phyloP scores from a whole-genome alignment of 2,888 invertebrate genomes.

The Arge pagana region DNA sequence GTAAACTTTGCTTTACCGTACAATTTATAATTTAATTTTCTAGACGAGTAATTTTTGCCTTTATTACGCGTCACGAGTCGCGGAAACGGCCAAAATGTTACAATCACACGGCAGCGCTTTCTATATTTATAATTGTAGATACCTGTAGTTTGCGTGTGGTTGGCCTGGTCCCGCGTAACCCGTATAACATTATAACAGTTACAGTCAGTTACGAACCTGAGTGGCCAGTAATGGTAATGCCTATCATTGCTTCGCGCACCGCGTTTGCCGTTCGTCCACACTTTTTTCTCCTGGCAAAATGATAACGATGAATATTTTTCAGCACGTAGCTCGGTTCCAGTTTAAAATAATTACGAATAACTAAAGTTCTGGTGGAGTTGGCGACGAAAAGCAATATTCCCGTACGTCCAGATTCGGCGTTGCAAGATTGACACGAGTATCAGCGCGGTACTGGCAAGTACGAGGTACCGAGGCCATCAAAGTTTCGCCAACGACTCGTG shows the following conservation, averaged over 20 bases:
- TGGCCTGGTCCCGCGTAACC: too few relatives aligned
- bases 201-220: slow-evolving; percentile 42
- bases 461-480: too few relatives aligned
- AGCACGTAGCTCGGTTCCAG: slow-evolving; percentile 3
- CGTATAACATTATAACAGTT: too few relatives aligned
- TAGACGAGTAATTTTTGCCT: slow-evolving; percentile 48
- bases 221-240: slow-evolving; percentile 48
- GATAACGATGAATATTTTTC: slow-evolving; percentile 20
- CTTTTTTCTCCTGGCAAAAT: slow-evolving; percentile 14
- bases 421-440: too few relatives aligned
- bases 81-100: slow-evolving; percentile 39
- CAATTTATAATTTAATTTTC: slow-evolving; percentile 50
- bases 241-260: slow-evolving; percentile 48
- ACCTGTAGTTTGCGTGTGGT: neutral
- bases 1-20: slow-evolving; percentile 20
- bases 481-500: too few relatives aligned
- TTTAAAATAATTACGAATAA: too few relatives aligned
- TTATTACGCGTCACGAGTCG: slow-evolving; percentile 31
- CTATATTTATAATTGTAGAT: neutral
- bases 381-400: too few relatives aligned
- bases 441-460: too few relatives aligned
- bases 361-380: too few relatives aligned
- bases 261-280: slow-evolving; percentile 16
- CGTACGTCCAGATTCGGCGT: too few relatives aligned
- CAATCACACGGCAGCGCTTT: slow-evolving; percentile 24